phyloP scores from a whole-genome alignment of 2,113 vertebrate species.

The Daphoenositta chrysoptera region DNA sequence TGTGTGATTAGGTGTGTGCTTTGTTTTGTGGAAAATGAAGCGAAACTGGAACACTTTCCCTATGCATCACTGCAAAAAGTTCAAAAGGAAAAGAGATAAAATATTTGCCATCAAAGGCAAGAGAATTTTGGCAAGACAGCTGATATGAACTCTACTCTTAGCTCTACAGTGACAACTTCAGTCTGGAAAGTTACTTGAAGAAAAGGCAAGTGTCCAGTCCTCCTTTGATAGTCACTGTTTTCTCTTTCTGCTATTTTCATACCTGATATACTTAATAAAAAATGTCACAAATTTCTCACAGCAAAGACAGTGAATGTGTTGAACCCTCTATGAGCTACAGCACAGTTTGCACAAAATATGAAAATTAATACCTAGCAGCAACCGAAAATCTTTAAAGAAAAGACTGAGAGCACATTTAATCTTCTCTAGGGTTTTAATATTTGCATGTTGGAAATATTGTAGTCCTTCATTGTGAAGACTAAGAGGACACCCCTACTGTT shows the following conservation, averaged over 20 bases:
- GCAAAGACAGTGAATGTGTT: neutral
- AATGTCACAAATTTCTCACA: neutral
- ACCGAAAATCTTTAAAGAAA: neutral
- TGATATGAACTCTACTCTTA: neutral
- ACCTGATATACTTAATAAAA: neutral
- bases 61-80: neutral
- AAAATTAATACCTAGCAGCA: neutral
- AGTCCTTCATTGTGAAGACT: neutral
- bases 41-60: neutral
- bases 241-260: neutral
- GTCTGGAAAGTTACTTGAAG: neutral
- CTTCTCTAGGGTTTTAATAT: neutral
- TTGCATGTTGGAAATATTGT: neutral
- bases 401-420: neutral
- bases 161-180: neutral
- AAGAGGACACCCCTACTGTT: neutral
- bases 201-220: neutral
- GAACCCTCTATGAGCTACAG: neutral
- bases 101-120: neutral
- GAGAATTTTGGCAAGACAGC: neutral
- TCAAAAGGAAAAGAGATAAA: neutral
- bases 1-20: neutral
- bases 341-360: neutral
- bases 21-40: neutral
- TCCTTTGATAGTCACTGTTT: neutral